These are phyloP conservation scores for Nipponacmea schrenckii DNA, from an alignment of 2,888 invertebrate genomes.

Conservation along the genomic window DNA sequence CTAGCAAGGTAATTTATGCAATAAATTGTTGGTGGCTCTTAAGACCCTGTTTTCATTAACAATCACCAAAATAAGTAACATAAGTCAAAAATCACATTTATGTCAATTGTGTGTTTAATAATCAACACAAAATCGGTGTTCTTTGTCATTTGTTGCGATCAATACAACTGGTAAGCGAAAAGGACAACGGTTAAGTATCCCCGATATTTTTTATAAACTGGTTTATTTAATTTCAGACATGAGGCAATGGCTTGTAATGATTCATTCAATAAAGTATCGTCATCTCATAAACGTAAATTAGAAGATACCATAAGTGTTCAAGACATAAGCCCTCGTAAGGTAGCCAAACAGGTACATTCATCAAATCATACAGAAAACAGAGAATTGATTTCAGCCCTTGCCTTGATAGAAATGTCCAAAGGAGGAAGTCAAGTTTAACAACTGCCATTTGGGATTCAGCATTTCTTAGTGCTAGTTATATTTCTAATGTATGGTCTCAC, in stretches of 20 bases:
- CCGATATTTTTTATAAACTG: no score
- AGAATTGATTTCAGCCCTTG: conserved; percentile 59
- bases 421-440: conserved; percentile 36
- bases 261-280: background rate
- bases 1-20: conserved; percentile 18
- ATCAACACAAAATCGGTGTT: no score
- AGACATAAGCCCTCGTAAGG: background rate
- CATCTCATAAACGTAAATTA: background rate
- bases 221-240: background rate
- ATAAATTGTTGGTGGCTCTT: no score
- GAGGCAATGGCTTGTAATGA: background rate
- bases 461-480: no score
- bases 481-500: conserved; percentile 13
- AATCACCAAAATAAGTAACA: no score
- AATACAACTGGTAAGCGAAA: no score
- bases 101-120: no score
- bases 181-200: no score
- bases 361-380: conserved; percentile 41
- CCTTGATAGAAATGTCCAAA: conserved; percentile 56
- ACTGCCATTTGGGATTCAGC: background rate
- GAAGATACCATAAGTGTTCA: background rate
- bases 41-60: no score
- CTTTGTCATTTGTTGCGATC: no score
- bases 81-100: no score
- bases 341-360: background rate